phyloP scores from a whole-genome alignment of 2,797 vertebrate genomes.

The Lepus oiostolus region DNA sequence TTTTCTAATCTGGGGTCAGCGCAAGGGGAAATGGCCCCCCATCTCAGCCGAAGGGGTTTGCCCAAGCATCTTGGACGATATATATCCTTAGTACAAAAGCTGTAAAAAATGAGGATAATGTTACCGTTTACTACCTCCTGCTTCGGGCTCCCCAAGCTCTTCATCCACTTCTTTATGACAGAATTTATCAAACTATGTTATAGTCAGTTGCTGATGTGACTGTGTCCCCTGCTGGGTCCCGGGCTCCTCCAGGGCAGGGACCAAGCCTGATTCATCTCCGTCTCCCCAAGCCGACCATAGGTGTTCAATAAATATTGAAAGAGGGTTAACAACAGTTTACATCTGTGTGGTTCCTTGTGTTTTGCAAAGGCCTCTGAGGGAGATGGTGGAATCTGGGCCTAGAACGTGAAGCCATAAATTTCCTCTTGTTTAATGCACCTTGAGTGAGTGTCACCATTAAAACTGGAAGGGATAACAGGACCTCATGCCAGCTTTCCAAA shows the following conservation, averaged over 20 bases:
- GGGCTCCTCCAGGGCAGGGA: slow-evolving; percentile 58
- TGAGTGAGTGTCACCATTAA: slow-evolving; percentile 65
- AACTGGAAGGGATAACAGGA: slow-evolving; percentile 66
- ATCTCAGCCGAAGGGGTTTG: slow-evolving; percentile 56
- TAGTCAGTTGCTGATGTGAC: slow-evolving; percentile 49
- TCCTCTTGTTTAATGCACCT: slow-evolving; percentile 67
- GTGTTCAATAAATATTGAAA: slow-evolving; percentile 69
- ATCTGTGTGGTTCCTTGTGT: slow-evolving; percentile 59
- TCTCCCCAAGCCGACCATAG: slow-evolving; percentile 64
- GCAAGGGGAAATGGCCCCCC: slow-evolving; percentile 61
- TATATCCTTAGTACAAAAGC: slow-evolving; percentile 75
- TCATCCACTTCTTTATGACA: slow-evolving; percentile 60
- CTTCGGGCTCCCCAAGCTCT: slow-evolving; percentile 52
- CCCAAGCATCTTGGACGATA: slow-evolving; percentile 60
- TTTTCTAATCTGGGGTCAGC: slow-evolving; percentile 67
- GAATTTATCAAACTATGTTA: slow-evolving; percentile 73
- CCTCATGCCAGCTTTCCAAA: slow-evolving; percentile 70
- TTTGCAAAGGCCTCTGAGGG: slow-evolving; percentile 73
- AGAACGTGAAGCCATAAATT: slow-evolving; percentile 71
- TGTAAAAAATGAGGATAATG: slow-evolving; percentile 68
- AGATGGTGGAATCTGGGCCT: slow-evolving; percentile 68
- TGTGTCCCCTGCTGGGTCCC: slow-evolving; percentile 15
- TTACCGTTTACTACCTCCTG: slow-evolving; percentile 63
- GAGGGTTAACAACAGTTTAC: slow-evolving; percentile 54
- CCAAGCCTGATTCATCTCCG: slow-evolving; percentile 67